Base-by-base conservation (phyloP, 2,888 invertebrate species). In the Liodrosophila aerea region DNA sequence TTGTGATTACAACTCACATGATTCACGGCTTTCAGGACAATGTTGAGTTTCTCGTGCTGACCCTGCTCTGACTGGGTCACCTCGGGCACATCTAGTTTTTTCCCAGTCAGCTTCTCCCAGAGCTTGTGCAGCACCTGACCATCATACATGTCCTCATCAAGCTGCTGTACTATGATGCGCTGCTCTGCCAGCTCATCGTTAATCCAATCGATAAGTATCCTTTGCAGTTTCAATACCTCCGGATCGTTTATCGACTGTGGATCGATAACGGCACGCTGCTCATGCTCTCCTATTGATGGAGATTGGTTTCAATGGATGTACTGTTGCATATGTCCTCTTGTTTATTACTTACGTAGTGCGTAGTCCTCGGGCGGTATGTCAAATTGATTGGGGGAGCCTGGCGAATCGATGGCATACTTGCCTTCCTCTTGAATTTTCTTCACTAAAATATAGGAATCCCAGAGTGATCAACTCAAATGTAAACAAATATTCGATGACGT, bases 51-150 rank as follows among this genome's bases (percentile, higher is more conserved):
- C 88, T 98, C 97, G 65, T 96, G 95, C 90, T 99, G 99, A 0
- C 98, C 97, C 89, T 97, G 97, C 90, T 99, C 99, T 0, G 98
- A 98, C 89, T 99, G 99, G 0, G 99, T 98, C 1, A 99, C 99
- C 91, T 99, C 99, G 0, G 98, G 97, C 2, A 98, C 98, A 91
- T 99, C 98, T 41, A 99, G 91, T 90, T 97, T 96, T 46, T 95
- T 94, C 15, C 94, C 94, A 0, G 97, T 96, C 41, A 98, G 91
- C 89, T 96, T 97, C 89, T 98, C 97, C 82, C 94, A 90, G 1
- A 94, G 88, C 85, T 94, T 94, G 78, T 94, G 94, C 40, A 94
- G 88, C 4, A 92, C 95, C 91, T 99, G 98, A 0, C 99, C 99
- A 92, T 99, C 99, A 90, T 98, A 99, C 71, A 99, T 92, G 91